A percentile compares a stretch with the other conserved stretches of the same genome.
phyloP scores from a whole-genome alignment of 2,113 vertebrate species.

The Leptosomus discolor region DNA sequence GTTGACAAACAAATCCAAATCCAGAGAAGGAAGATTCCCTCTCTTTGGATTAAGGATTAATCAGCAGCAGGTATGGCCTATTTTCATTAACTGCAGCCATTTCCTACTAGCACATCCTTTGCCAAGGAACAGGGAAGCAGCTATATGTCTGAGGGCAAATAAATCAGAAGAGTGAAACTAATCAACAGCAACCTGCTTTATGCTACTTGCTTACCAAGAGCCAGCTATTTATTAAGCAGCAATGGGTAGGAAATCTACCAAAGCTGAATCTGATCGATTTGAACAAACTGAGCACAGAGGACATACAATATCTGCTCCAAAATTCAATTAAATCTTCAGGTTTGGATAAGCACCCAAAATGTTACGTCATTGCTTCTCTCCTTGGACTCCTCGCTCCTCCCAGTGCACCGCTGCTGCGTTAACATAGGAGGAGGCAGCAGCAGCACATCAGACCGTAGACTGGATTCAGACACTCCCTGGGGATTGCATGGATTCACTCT shows the following conservation, averaged over 20 bases:
- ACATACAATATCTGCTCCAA: not conserved
- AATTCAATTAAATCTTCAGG: not conserved
- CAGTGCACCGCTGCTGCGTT: not conserved
- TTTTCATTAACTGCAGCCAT: not conserved
- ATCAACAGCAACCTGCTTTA: not conserved
- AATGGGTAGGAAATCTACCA: not conserved
- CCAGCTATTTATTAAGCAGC: not conserved
- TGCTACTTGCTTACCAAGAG: not conserved
- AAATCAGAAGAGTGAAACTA: not conserved
- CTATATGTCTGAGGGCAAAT: not conserved
- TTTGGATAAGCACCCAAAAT: not conserved
- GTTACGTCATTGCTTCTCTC: fast-evolving
- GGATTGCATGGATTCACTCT: not conserved
- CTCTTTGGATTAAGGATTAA: not conserved
- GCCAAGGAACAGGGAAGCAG: not conserved
- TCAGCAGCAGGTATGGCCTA: not conserved
- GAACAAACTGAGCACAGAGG: not conserved
- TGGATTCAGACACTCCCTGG: not conserved
- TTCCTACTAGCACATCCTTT: not conserved
- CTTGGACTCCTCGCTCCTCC: not conserved
- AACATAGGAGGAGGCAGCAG: not conserved
- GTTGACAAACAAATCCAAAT: not conserved
- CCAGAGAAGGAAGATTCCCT: not conserved
- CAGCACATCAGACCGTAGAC: not conserved
- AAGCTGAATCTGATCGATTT: not conserved